Percentiles rank a stretch among this genome's conserved stretches.
Conservation (phyloP, 1,140 invertebrate species). For the Polypedilum vanderplanki region DNA sequence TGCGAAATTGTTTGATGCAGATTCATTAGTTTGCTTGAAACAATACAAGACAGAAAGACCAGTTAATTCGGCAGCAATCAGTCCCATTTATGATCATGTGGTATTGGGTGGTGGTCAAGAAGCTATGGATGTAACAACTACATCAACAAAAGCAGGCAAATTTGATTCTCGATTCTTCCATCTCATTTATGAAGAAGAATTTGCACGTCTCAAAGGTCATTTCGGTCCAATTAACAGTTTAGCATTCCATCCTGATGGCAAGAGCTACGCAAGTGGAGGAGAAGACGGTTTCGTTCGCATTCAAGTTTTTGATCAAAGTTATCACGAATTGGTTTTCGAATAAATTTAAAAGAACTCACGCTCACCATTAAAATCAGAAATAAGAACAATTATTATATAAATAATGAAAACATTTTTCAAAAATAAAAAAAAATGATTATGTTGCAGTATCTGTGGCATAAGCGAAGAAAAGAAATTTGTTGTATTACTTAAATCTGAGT, state of each 20-base stretch:
- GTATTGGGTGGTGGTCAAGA: conserved; percentile 96
- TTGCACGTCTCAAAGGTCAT: conserved; percentile 95
- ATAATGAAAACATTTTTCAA: neutral
- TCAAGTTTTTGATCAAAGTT: conserved; percentile 92
- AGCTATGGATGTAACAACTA: conserved; percentile 98
- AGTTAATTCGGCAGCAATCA: conserved; percentile 93
- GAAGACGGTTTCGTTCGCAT: conserved; percentile 98
- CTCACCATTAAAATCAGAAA: neutral
- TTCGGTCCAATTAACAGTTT: conserved; percentile 99
- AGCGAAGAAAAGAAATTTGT: neutral
- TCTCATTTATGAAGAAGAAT: conserved; percentile 99
- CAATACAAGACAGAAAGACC: conserved; percentile 94
- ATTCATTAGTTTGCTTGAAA: conserved; percentile 77
- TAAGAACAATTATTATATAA: neutral
- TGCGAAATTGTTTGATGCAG: conserved; percentile 87
- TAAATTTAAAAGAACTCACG: conserved; percentile 44
- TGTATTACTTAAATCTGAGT: neutral
- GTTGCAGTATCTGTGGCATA: neutral
- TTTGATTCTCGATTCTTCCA: conserved; percentile 99
- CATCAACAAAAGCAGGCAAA: conserved; percentile 89
- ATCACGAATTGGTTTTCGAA: conserved; percentile 96
- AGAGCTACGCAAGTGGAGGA: conserved; percentile 92
- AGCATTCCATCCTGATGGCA: conserved; percentile 96
- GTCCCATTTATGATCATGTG: conserved; percentile 89
- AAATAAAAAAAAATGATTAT: neutral